Conservation (phyloP, 2,888 invertebrate species). For the Parthenolecanium corni region DNA sequence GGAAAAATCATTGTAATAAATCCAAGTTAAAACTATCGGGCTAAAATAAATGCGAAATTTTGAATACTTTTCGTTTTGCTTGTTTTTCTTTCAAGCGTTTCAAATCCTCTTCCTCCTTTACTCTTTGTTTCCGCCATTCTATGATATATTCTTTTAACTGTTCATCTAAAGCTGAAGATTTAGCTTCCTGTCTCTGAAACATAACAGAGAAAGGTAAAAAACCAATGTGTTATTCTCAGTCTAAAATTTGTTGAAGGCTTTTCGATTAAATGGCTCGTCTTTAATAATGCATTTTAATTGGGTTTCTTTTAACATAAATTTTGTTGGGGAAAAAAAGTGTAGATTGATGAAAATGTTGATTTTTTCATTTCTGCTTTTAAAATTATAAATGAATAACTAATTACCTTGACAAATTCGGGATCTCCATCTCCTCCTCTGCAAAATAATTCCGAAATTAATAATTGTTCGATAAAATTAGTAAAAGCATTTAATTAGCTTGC, state of each 20-base stretch:
- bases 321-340: too few species aligned
- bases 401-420: slow-evolving; percentile 84
- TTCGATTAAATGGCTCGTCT: too few species aligned
- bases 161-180: slow-evolving; percentile 89
- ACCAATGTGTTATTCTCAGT: too few species aligned
- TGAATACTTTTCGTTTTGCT: slow-evolving; percentile 74
- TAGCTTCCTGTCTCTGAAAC: slow-evolving; percentile 78
- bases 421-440: slow-evolving; percentile 47
- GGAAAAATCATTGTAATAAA: neutral
- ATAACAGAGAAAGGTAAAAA: too few species aligned
- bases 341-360: too few species aligned
- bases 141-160: slow-evolving; percentile 92
- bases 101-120: slow-evolving; percentile 94
- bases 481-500: too few species aligned
- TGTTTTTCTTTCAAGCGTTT: slow-evolving; percentile 95
- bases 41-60: neutral
- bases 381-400: neutral
- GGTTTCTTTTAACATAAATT: too few species aligned
- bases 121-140: slow-evolving; percentile 92
- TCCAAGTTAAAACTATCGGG: neutral
- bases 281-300: too few species aligned
- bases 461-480: slow-evolving; percentile 6
- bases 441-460: slow-evolving; percentile 4
- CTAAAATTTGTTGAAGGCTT: too few species aligned
- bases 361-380: neutral